Evolutionary conservation across 2,113 vertebrate genomes (phyloP), one percentile per base, ranked within the genome.

Genomic region (Paracanthobrama guichenoti): DNA sequence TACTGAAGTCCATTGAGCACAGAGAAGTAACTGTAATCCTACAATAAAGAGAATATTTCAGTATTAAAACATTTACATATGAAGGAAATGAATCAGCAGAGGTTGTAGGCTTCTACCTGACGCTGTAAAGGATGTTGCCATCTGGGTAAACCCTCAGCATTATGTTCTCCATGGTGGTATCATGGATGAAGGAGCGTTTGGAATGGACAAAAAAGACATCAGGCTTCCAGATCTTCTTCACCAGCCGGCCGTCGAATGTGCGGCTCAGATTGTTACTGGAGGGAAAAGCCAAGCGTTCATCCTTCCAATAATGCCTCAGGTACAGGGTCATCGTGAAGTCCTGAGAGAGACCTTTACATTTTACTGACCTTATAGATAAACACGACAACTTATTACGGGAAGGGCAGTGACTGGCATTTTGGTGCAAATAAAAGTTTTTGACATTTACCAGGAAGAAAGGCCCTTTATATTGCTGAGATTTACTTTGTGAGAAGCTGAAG

Each of bases 241-340:
- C 96, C 79, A 98, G 90, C 60, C 96, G 93, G 0, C 96, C 95
- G 88, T 98, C 97, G 0, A 98, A 98, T 13, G 97, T 98, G 90
- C 97, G 93, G 46, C 97, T 99, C 93, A 90, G 94, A 89, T 98
- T 98, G 91, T 89, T 96, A 20, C 89, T 92, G 26, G 97, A 97
- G 6, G 87, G 95, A 89, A 98, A 99, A 6, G 96, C 94, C 82
- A 98, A 95, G 0, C 97, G 95, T 89, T 97, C 96, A 57, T 99
- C 97, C 87, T 98, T 97, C 97, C 96, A 99, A 92, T 98, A 98
- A 92, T 99, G 97, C 59, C 96, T 94, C 91, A 99, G 95, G 87
- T 98, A 97, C 10, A 98, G 94, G 83, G 97, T 98, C 96, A 97
- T 97, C 44, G 96, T 97, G 91, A 99, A 98, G 91, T 97, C 97